Conservation (phyloP, 2,797 vertebrate species). For the Darevskia mixta region DNA sequence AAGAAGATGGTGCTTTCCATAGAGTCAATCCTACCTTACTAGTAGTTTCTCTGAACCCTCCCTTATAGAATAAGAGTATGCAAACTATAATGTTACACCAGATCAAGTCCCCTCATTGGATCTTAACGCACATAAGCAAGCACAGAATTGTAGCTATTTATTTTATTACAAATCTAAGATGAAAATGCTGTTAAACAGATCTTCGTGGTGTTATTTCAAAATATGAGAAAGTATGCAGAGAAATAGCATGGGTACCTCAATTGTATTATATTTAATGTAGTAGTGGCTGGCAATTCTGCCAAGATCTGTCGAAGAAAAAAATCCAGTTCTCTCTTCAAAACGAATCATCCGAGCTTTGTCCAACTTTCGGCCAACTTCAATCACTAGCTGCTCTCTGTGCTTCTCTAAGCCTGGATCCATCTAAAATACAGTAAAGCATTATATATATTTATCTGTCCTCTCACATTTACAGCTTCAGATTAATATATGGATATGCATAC, state of each 20-base stretch:
- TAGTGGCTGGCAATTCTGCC: slow-evolving; percentile 97
- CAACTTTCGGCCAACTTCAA: slow-evolving; percentile 91
- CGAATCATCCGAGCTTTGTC: slow-evolving; percentile 98
- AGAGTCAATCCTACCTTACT: not conserved
- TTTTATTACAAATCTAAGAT: not conserved
- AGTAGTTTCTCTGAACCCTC: not conserved
- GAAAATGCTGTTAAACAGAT: not conserved
- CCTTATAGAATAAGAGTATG: not conserved
- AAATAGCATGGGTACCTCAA: slow-evolving; percentile 83
- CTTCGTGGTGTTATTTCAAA: slow-evolving; percentile 20
- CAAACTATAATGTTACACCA: not conserved
- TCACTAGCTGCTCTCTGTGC: slow-evolving; percentile 91
- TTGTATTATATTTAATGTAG: slow-evolving; percentile 98
- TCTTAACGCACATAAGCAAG: not conserved
- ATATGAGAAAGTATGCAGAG: slow-evolving; percentile 28
- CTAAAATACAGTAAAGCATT: slow-evolving; percentile 72
- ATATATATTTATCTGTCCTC: too few species aligned
- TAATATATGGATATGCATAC: not conserved
- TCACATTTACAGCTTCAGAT: not conserved
- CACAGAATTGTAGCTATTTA: not conserved
- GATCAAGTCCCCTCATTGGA: not conserved
- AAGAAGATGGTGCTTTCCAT: not conserved
- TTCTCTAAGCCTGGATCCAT: slow-evolving; percentile 92
- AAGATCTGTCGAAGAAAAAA: slow-evolving; percentile 95
- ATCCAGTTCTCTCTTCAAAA: slow-evolving; percentile 95